Evolutionary conservation across 1,140 invertebrate species (phyloP).

Genomic region (Papilio helenus): DNA sequence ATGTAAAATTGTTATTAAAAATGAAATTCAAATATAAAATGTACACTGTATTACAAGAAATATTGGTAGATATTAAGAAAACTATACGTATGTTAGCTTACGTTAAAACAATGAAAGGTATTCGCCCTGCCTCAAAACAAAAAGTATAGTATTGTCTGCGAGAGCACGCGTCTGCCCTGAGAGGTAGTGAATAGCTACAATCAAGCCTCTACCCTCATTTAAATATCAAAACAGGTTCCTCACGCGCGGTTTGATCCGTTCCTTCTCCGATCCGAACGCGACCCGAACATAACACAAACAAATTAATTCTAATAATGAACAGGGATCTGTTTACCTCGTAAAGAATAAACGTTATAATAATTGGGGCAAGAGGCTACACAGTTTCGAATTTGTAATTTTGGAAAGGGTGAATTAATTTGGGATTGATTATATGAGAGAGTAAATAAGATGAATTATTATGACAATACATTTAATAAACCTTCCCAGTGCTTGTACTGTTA

Average conservation of each 20-base stretch:
- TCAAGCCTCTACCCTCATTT: constrained; percentile 76
- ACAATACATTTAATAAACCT: not conserved
- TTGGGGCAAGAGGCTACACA: constrained; percentile 74
- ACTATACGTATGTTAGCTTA: no score
- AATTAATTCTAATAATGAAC: constrained; percentile 82
- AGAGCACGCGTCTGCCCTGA: constrained; percentile 1
- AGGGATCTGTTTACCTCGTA: constrained; percentile 78
- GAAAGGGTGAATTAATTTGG: constrained; percentile 77
- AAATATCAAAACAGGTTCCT: constrained; percentile 77
- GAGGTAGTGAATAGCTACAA: constrained; percentile 65
- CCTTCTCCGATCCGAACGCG: constrained; percentile 55
- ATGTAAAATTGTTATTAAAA: no score
- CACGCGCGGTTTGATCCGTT: constrained; percentile 62
- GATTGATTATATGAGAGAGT: constrained; percentile 57
- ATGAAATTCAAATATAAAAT: no score
- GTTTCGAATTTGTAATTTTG: constrained; percentile 68
- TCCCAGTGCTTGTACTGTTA: not conserved
- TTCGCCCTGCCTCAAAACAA: not conserved
- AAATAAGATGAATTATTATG: not conserved
- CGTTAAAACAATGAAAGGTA: no score
- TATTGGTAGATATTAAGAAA: no score
- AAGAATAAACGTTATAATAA: constrained; percentile 82
- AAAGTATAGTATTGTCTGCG: not conserved
- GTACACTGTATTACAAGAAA: no score
- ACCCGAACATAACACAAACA: constrained; percentile 80